phyloP scores from a whole-genome alignment of 1,140 invertebrate species.

The Popillia japonica region DNA sequence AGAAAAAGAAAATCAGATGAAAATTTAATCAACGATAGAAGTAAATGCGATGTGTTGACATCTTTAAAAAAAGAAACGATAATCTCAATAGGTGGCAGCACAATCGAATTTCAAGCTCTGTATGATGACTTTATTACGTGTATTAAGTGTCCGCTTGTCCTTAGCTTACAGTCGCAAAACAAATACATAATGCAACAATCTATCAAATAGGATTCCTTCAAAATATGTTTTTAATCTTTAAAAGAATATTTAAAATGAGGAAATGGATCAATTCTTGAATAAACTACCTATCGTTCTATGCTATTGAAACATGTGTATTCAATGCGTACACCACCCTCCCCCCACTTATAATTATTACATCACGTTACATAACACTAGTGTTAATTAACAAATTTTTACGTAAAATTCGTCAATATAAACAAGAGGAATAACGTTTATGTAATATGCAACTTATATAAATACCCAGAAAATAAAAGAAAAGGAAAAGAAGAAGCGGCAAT shows the following conservation, averaged over 20 bases:
- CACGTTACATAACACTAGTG: background rate
- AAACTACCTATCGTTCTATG: background rate
- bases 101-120: background rate
- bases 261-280: background rate
- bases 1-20: background rate
- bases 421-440: background rate
- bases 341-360: background rate
- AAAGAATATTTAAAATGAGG: no score
- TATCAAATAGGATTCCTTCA: conserved; percentile 51
- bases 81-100: background rate
- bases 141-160: conserved; percentile 55
- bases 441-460: background rate
- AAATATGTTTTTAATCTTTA: no score
- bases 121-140: conserved; percentile 47
- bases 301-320: background rate
- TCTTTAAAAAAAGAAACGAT: background rate
- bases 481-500: background rate
- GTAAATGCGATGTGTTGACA: background rate
- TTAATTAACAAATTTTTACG: background rate
- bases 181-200: conserved; percentile 18
- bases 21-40: background rate
- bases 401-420: background rate
- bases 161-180: conserved; percentile 56
- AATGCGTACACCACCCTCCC: background rate
- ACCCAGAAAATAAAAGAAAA: background rate